Evolutionary conservation across 1,140 invertebrate species (phyloP).

Genomic region (Argopecten irradians): DNA sequence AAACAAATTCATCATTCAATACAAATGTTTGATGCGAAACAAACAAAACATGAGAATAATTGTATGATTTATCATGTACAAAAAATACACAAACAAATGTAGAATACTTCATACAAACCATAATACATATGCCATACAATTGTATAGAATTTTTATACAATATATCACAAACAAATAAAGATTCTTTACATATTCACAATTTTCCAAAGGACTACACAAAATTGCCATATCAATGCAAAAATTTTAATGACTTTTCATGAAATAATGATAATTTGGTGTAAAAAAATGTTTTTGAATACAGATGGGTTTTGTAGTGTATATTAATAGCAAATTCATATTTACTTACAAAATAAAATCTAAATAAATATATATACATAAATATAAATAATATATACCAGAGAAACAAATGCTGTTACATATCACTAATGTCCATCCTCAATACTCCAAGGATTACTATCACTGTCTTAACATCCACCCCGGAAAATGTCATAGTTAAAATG

Average conservation of each 20-base stretch:
- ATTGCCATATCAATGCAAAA: not conserved
- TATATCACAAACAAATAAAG: not conserved
- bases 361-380: no score
- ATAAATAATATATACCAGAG: not conserved
- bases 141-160: not conserved
- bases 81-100: not conserved
- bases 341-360: not conserved
- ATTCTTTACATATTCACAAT: not conserved
- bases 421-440: no score
- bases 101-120: not conserved
- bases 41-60: no score
- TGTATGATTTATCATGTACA: not conserved
- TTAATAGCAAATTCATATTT: not conserved
- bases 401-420: not conserved
- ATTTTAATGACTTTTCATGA: not conserved
- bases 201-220: not conserved
- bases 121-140: not conserved
- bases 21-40: no score
- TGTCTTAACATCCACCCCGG: no score
- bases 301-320: not conserved
- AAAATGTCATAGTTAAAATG: no score
- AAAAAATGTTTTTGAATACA: not conserved
- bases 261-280: not conserved
- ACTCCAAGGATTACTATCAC: no score
- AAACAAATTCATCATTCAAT: no score